Evolutionary conservation across 2,888 invertebrate genomes (phyloP).

Genomic region (Leptinotarsa juncta): DNA sequence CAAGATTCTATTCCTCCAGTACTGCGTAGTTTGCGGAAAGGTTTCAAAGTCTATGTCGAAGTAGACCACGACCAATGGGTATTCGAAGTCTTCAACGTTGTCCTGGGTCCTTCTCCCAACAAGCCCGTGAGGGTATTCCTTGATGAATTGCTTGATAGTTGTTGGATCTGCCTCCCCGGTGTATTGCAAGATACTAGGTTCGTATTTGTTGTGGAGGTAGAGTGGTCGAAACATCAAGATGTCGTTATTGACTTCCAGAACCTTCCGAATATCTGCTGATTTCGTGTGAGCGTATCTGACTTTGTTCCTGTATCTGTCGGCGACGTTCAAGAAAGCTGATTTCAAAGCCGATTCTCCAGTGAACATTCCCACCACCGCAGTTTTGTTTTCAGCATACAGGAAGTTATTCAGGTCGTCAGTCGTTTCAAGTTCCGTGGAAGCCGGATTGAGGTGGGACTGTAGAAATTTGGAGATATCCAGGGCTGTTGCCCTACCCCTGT

Average conservation of each 20-base stretch:
- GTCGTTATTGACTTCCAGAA: neutral
- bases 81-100: neutral
- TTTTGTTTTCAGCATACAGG: neutral
- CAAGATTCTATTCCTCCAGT: neutral
- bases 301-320: neutral
- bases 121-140: neutral
- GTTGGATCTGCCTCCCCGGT: neutral
- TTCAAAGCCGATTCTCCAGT: neutral
- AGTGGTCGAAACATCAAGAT: neutral
- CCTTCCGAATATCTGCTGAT: neutral
- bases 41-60: neutral
- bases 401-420: neutral
- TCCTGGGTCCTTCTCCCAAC: neutral
- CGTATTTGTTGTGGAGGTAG: slow-evolving; percentile 1
- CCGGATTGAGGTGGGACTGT: neutral
- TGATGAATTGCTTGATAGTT: neutral
- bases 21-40: slow-evolving; percentile 5
- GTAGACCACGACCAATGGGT: neutral
- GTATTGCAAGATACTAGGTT: neutral
- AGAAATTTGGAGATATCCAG: neutral
- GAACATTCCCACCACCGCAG: neutral
- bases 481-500: neutral
- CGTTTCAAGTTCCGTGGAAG: neutral
- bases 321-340: neutral
- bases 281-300: neutral